Conservation (phyloP, 1,140 invertebrate genomes). For the Plutomurus gul region DNA sequence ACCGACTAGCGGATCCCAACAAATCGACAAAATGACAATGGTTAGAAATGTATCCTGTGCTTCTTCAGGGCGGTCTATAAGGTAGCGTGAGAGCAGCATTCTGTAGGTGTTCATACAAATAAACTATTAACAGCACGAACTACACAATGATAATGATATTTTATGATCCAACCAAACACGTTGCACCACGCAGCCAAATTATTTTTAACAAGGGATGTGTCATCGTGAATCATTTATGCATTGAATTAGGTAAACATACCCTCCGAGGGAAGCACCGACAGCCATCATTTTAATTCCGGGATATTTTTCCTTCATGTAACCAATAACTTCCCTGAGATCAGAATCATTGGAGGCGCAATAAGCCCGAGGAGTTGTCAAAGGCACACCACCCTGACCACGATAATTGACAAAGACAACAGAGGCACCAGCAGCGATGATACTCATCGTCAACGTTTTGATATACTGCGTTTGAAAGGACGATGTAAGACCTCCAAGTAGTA, state of each 20-base stretch:
- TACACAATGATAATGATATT: background rate
- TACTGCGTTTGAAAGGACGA: slow-evolving; percentile 80
- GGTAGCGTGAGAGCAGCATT: slow-evolving; percentile 42
- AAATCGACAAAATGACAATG: slow-evolving; percentile 45
- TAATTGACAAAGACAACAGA: slow-evolving; percentile 79
- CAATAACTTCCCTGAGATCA: slow-evolving; percentile 75
- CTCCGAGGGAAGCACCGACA: slow-evolving; percentile 80
- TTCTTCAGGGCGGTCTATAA: slow-evolving; percentile 38
- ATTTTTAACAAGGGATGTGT: slow-evolving; percentile 61
- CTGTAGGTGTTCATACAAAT: slow-evolving; percentile 16
- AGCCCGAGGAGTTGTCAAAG: slow-evolving; percentile 79
- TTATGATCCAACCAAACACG: too few relatives aligned
- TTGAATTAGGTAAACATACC: slow-evolving; percentile 50
- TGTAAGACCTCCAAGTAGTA: slow-evolving; percentile 78
- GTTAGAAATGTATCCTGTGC: slow-evolving; percentile 34
- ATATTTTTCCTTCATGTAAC: slow-evolving; percentile 68
- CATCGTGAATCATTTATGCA: slow-evolving; percentile 70
- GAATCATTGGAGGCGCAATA: slow-evolving; percentile 82
- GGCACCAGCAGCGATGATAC: slow-evolving; percentile 69
- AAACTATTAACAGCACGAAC: background rate
- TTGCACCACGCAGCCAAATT: slow-evolving; percentile 76
- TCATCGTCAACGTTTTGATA: slow-evolving; percentile 74
- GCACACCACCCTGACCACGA: slow-evolving; percentile 72
- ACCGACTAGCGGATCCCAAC: slow-evolving; percentile 48
- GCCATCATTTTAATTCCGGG: slow-evolving; percentile 71